A percentile compares a stretch with the other conserved stretches of the same genome.
Evolutionary conservation across 2,113 vertebrate genomes (phyloP).

Genomic region (Catharus minimus): DNA sequence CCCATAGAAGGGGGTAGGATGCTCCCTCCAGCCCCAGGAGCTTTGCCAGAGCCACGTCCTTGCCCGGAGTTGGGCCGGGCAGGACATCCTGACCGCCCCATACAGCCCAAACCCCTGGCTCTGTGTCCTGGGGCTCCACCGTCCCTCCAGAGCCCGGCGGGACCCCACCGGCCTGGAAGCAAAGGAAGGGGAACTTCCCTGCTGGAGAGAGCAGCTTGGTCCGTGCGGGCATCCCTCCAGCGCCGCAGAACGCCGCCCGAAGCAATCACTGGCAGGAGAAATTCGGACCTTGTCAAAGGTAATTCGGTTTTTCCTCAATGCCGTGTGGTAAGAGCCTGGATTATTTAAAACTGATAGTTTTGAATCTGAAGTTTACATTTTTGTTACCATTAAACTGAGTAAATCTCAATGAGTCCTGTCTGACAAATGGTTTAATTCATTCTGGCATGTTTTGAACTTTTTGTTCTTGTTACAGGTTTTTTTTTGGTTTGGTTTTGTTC

Average conservation of each 20-base stretch:
- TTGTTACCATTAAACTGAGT: slow-evolving; percentile 6
- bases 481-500: not conserved
- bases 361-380: slow-evolving; percentile 62
- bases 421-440: slow-evolving; percentile 41
- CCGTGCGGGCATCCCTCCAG: not conserved
- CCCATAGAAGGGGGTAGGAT: not conserved
- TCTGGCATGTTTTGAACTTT: not conserved
- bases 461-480: not conserved
- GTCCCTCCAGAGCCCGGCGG: not conserved
- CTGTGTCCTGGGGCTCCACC: not conserved
- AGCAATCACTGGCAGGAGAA: not conserved
- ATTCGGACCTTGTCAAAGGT: not conserved
- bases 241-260: not conserved
- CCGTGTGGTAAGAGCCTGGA: slow-evolving; percentile 15
- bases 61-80: not conserved
- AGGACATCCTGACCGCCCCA: not conserved
- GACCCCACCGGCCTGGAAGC: not conserved
- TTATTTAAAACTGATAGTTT: not conserved
- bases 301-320: not conserved
- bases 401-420: not conserved
- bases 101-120: not conserved
- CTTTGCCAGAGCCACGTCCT: not conserved
- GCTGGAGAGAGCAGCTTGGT: not conserved
- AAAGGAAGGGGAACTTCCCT: slow-evolving; percentile 7
- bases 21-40: not conserved